Conservation (phyloP, 1,140 invertebrate species). For the Danaus melanippus region DNA sequence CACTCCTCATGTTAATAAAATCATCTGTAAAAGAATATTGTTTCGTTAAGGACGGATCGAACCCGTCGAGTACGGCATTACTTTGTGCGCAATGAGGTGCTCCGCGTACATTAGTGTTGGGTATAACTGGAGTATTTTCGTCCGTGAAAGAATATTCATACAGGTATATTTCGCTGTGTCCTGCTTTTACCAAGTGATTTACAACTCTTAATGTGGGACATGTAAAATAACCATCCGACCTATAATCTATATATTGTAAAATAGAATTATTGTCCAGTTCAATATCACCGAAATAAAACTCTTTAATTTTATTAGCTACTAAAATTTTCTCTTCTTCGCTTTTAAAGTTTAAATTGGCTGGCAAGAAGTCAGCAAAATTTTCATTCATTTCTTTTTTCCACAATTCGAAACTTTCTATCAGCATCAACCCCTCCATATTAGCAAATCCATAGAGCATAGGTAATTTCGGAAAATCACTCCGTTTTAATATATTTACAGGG, state of each 20-base stretch:
- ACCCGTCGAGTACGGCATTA: constrained; percentile 8
- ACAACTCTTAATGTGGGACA: constrained; percentile 28
- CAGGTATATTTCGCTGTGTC: constrained; percentile 21
- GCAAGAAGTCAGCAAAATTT: no score
- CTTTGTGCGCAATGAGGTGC: constrained; percentile 25
- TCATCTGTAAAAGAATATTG: neutral
- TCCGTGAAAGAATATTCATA: constrained; percentile 26
- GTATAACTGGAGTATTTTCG: constrained; percentile 7
- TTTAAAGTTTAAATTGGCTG: constrained; percentile 17
- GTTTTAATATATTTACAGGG: constrained; percentile 12
- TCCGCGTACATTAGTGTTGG: constrained; percentile 16
- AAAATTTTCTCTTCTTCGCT: constrained; percentile 23
- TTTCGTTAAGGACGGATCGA: neutral
- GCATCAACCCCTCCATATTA: constrained; percentile 24
- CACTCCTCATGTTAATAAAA: neutral
- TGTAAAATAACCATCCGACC: constrained; percentile 33
- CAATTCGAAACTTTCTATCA: constrained; percentile 16
- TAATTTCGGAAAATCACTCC: constrained; percentile 7
- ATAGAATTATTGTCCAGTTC: constrained; percentile 26
- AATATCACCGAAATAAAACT: constrained; percentile 28
- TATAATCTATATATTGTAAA: constrained; percentile 34
- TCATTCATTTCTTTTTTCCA: constrained; percentile 38
- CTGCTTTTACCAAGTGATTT: constrained; percentile 25
- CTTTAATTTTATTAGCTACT: constrained; percentile 7
- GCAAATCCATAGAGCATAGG: constrained; percentile 39